Evolutionary conservation across 2,113 vertebrate species (phyloP).

Genomic region (Noturus placidus): DNA sequence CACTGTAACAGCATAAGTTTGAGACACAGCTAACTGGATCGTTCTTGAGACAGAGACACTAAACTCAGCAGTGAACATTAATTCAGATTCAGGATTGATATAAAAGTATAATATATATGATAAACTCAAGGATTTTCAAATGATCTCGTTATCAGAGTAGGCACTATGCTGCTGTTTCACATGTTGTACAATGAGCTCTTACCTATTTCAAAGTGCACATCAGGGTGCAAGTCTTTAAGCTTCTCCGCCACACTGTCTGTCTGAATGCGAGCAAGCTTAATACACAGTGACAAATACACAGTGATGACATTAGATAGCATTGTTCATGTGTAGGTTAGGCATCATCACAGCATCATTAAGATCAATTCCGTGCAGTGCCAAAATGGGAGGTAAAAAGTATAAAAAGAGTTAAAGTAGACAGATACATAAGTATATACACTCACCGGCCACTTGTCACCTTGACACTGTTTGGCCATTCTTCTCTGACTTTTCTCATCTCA

Average conservation of each 20-base stretch:
- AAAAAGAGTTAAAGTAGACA: not conserved
- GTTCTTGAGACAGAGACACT: not conserved
- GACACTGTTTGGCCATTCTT: not conserved
- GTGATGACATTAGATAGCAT: not conserved
- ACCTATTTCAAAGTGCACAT: conserved; percentile 79
- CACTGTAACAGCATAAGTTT: conserved; percentile 70
- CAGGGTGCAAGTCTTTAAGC: conserved; percentile 72
- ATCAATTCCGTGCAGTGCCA: not conserved
- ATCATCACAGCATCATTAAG: not conserved
- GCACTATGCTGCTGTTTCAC: not conserved
- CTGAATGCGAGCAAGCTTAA: conserved; percentile 83
- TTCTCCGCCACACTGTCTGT: conserved; percentile 75
- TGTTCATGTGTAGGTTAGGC: too few relatives aligned
- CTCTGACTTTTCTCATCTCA: not conserved
- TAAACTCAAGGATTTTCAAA: not conserved
- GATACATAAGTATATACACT: too few relatives aligned
- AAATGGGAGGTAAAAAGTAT: not conserved
- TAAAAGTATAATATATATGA: not conserved
- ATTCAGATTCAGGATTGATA: not conserved
- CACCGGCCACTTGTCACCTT: not conserved
- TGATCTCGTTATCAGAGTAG: not conserved
- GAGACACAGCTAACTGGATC: not conserved
- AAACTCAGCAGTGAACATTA: not conserved
- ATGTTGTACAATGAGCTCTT: conserved; percentile 47
- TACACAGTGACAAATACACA: not conserved